Evolutionary conservation across 2,888 invertebrate genomes (phyloP).

Genomic region (Lucinisca nassula): DNA sequence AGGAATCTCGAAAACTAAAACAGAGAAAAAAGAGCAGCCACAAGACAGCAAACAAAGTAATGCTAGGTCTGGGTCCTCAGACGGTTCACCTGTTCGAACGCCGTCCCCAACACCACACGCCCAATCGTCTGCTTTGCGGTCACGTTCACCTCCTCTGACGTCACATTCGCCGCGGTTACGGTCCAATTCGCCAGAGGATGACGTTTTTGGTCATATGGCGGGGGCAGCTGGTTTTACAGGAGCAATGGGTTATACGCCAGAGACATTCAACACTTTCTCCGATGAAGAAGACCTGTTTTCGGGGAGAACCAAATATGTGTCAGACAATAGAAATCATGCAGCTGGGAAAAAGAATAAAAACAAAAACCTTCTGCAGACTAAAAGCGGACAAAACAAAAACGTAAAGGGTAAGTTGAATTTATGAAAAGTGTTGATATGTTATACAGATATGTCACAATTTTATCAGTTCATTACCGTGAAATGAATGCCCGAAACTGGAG

Average conservation of each 20-base stretch:
- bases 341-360: background rate
- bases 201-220: background rate
- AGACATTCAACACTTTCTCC: background rate
- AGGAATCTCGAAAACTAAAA: background rate
- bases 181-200: background rate
- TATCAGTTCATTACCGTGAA: too few species aligned
- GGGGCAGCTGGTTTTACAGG: background rate
- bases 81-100: background rate
- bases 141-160: background rate
- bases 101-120: background rate
- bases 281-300: background rate
- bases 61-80: background rate
- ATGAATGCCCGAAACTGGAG: too few species aligned
- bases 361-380: background rate
- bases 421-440: too few species aligned
- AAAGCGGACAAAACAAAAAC: background rate
- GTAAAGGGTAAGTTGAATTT: background rate
- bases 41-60: background rate
- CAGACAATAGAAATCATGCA: background rate
- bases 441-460: too few species aligned
- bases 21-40: background rate
- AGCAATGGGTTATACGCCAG: background rate
- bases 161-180: background rate
- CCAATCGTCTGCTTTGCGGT: background rate
- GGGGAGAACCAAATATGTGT: background rate